Base-by-base conservation (phyloP, 2,888 invertebrate species). In the Epinotia nisella region DNA sequence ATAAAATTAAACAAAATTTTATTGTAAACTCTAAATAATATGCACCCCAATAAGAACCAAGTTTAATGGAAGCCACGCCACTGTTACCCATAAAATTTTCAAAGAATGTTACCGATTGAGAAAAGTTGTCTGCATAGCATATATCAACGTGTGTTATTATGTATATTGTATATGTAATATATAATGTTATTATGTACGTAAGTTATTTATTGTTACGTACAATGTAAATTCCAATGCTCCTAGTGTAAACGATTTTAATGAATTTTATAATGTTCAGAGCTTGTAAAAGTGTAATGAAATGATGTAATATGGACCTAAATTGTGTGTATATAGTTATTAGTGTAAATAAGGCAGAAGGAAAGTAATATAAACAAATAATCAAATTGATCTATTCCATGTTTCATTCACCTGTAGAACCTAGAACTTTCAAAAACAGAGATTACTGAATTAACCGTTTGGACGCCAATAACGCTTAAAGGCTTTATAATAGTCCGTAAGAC, bases 221-320 rank as follows among this genome's bases (percentile, higher is more conserved):
- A 29, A 62, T 58, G 49, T 58, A 51, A 64, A 71, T 58, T 58
- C 39, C 35, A 71, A 65, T 65, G 64, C 64, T 71, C 70, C 49
- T 51, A 35, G 10, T 62, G 61, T 58, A 71, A 65, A 71, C 64
- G 45, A 65, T 71, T 67, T 56, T 71, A 75, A 76, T 75, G 67
- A 68, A 76, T 75, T 74, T 75, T 79, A 69, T 77, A 76, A 77
- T 74, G 75, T 77, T 80, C 77, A 75, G 80, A 80, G 81, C 82
- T 81, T 79, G 60, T 75, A 78, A 75, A 77, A 51, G 65, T 80
- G 78, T 79, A 79, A 81, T 75, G 78, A 58, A 24, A 81, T 84
- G 82, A 80, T 83, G 80, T 85, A 84, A 85, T 77, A 90, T 86
- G 91, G 91, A 92, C 91, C 92, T 91, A 92, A 91, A 88, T 78